A percentile compares a stretch with the other conserved stretches of the same genome.
Evolutionary conservation across 1,140 invertebrate species (phyloP).

Genomic region (Lepeophtheirus salmonis): DNA sequence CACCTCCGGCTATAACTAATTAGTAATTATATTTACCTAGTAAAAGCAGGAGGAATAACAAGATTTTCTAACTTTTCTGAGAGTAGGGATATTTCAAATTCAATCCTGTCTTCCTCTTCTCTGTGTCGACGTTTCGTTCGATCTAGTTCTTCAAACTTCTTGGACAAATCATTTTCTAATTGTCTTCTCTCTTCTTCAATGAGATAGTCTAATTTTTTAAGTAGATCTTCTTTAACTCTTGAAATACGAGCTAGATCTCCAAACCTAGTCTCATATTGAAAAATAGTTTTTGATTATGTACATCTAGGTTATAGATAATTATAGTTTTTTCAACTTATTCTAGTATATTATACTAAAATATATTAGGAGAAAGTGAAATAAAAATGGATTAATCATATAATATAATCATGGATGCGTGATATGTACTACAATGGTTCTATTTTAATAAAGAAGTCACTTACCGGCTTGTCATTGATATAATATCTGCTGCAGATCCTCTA

Average conservation of each 20-base stretch:
- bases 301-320: no score
- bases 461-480: background rate
- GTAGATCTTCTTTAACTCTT: constrained; percentile 5
- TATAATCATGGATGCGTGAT: no score
- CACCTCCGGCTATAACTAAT: no score
- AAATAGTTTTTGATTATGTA: no score
- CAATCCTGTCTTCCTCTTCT: constrained; percentile 1
- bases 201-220: background rate
- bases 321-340: no score
- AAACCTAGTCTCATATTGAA: no score
- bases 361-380: no score
- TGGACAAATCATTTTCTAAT: background rate
- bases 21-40: background rate
- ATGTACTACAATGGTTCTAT: no score
- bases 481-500: background rate
- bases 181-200: constrained; percentile 7
- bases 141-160: constrained; percentile 7
- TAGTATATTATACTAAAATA: no score
- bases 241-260: constrained; percentile 8
- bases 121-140: background rate
- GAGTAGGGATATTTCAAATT: constrained; percentile 4
- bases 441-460: background rate
- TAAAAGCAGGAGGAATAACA: background rate
- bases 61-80: constrained; percentile 13
- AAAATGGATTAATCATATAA: no score